Evolutionary conservation across 2,113 vertebrate species (phyloP), one percentile per base, ranked within the genome.

Genomic region (Mirounga angustirostris): DNA sequence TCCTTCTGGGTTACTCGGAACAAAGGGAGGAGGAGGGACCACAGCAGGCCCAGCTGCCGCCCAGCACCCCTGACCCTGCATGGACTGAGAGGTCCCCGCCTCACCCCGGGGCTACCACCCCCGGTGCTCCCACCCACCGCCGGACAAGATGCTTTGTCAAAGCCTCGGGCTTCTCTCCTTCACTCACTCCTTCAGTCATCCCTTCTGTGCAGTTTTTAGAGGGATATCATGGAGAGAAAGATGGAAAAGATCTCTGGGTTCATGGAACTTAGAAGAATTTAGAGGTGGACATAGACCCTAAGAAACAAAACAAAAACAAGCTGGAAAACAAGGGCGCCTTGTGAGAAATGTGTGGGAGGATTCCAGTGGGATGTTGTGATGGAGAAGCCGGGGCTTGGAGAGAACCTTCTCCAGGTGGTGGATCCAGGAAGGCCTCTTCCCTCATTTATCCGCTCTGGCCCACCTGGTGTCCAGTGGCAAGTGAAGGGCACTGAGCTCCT

Each of bases 381-480:
- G 19, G 4, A 50, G 43, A 36, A 22, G 22, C 11, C 1, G 4
- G 56, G 36, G 54, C n/a, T 14, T 11, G 15, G 3, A 30, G 63
- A 71, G 54, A 89, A 61, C 8, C 5, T 11, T 12, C 40, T 36
- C 11, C 5, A 0, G 7, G 69, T 1, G 0, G 11, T 8, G 4
- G 52, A 16, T 19, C n/a, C 0, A 0, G 28, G 76, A n/a, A 11
- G 43, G 15, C 26, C 9, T 30, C 2, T 43, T 3, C 28, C 22
- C 28, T 40, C 7, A 0, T 40, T 13, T 5, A 3, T 19, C 28
- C 0, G 1, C 22, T 65, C 15, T 18, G 0, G n/a, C 7, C 61
- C 8, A 40, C 43, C 22, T 21, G 84, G n/a, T 2, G 4, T 5
- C 33, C 58, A 19, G 7, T 1, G 33, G 46, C 1, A 2, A 30